phyloP scores from a whole-genome alignment of 2,113 vertebrate species.

The Paraplagusia blochii region DNA sequence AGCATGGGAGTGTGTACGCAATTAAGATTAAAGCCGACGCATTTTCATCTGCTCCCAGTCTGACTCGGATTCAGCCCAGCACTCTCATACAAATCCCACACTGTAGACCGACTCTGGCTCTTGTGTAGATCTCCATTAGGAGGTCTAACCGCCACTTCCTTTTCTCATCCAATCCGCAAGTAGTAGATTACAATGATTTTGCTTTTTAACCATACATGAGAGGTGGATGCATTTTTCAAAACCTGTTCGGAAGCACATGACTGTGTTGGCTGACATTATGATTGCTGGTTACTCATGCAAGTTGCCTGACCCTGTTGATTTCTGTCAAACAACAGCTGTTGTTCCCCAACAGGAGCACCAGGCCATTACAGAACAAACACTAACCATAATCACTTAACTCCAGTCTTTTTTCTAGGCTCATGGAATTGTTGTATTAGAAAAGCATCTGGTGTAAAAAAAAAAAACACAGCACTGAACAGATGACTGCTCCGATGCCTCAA shows the following conservation, averaged over 20 bases:
- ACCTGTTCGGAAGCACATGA: slow-evolving; percentile 33
- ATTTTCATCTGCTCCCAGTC: slow-evolving; percentile 21
- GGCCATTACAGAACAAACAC: not conserved
- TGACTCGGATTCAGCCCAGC: slow-evolving; percentile 11
- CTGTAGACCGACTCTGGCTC: slow-evolving; percentile 38
- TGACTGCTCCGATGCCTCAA: not conserved
- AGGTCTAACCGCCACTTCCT: slow-evolving; percentile 59
- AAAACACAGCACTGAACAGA: not conserved
- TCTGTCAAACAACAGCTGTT: slow-evolving; percentile 1
- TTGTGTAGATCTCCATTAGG: slow-evolving; percentile 59
- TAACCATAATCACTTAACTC: not conserved
- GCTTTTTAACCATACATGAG: slow-evolving; percentile 34
- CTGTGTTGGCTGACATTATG: slow-evolving; percentile 5
- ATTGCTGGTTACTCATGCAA: not conserved
- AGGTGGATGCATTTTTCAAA: slow-evolving; percentile 34
- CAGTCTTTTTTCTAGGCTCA: not conserved
- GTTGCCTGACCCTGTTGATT: slow-evolving; percentile 4
- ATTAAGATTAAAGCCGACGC: slow-evolving; percentile 45
- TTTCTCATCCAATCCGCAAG: slow-evolving; percentile 47
- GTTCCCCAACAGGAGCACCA: not conserved
- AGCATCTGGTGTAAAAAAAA: not conserved
- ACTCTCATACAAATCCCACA: slow-evolving; percentile 40
- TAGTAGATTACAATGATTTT: slow-evolving; percentile 62
- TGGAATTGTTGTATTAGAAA: not conserved
- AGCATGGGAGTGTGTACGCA: slow-evolving; percentile 25